Evolutionary conservation across 2,888 invertebrate genomes (phyloP).

Genomic region (Pachymerium ferrugineum): DNA sequence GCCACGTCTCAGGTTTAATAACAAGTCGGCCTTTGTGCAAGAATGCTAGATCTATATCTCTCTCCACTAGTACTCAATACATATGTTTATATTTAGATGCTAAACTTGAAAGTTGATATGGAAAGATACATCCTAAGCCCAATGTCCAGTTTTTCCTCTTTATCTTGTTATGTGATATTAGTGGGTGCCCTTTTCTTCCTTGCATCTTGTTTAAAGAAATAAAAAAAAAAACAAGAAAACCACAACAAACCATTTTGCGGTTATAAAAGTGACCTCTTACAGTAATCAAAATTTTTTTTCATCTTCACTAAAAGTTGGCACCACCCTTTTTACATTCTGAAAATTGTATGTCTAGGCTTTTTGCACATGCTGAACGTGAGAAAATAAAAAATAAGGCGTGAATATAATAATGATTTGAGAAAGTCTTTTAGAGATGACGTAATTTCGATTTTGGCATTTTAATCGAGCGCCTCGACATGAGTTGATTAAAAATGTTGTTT

Average conservation of each 20-base stretch:
- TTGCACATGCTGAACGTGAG: background rate
- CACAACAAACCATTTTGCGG: slow-evolving; percentile 16
- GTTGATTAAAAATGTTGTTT: background rate
- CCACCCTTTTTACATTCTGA: too few species aligned
- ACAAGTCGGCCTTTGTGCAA: slow-evolving; percentile 3
- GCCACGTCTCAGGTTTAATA: background rate
- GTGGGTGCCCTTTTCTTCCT: background rate
- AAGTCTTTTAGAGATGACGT: background rate
- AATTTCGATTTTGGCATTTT: slow-evolving; percentile 16
- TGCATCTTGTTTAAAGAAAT: too few species aligned
- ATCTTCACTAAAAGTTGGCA: background rate
- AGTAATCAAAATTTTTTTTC: slow-evolving; percentile 4
- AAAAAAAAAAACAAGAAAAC: slow-evolving; percentile 1
- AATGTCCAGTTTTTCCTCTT: background rate
- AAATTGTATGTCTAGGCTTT: too few species aligned
- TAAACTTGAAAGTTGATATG: background rate
- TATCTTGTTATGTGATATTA: background rate
- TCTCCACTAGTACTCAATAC: background rate
- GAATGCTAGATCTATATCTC: background rate
- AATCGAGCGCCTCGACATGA: background rate
- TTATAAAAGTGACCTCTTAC: background rate
- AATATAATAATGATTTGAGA: background rate
- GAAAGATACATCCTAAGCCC: background rate
- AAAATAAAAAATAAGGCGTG: background rate
- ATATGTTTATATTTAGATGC: background rate